These are phyloP conservation scores for Atopsyche davidsoni DNA, from an alignment of 1,140 invertebrate genomes.

Conservation along the genomic window DNA sequence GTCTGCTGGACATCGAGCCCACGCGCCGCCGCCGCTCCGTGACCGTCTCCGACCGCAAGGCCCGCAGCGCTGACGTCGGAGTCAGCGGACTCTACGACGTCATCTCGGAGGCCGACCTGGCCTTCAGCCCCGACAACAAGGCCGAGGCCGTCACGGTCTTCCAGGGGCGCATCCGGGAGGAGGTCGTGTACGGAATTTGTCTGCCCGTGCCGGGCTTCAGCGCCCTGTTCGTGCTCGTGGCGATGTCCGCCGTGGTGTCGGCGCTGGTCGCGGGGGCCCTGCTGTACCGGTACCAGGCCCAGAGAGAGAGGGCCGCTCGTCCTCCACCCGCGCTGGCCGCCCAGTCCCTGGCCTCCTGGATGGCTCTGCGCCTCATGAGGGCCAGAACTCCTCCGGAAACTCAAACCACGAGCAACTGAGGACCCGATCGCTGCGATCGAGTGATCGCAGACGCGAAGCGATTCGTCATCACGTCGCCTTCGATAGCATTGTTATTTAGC, in stretches of 20 bases:
- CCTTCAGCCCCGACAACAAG: slow-evolving; percentile 77
- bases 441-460: no score
- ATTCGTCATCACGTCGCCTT: no score
- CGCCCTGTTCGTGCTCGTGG: slow-evolving; percentile 78
- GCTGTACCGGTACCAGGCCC: slow-evolving; percentile 66
- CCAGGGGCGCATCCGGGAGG: slow-evolving; percentile 77
- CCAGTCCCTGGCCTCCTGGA: slow-evolving; percentile 63
- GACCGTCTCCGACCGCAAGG: slow-evolving; percentile 64
- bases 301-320: slow-evolving; percentile 57
- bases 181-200: slow-evolving; percentile 87
- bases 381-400: slow-evolving; percentile 42
- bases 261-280: slow-evolving; percentile 71
- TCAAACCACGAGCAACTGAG: no score
- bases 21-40: slow-evolving; percentile 55
- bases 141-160: slow-evolving; percentile 79
- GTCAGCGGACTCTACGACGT: slow-evolving; percentile 84
- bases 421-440: no score
- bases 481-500: no score
- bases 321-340: slow-evolving; percentile 47
- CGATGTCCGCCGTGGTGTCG: slow-evolving; percentile 76
- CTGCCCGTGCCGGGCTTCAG: slow-evolving; percentile 84
- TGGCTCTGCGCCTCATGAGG: slow-evolving; percentile 61
- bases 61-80: slow-evolving; percentile 74
- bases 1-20: slow-evolving; percentile 44
- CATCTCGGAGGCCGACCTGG: slow-evolving; percentile 86